Percentiles rank a stretch among this genome's conserved stretches.
Conservation (phyloP, 2,888 invertebrate species). For the Geophilus truncorum region DNA sequence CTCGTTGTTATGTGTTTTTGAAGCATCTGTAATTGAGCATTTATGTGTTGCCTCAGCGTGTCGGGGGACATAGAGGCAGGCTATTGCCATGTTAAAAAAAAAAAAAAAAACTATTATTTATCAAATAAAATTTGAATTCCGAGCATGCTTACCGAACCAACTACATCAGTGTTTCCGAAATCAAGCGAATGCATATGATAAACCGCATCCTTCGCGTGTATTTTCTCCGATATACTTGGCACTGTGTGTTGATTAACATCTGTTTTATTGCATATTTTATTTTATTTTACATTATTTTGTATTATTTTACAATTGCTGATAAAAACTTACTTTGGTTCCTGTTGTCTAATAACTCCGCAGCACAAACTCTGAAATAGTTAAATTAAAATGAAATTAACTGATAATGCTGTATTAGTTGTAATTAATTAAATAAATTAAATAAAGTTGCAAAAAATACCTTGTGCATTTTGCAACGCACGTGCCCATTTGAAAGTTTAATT, state of each 20-base stretch:
- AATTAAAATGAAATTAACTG: no score
- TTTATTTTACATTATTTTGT: no score
- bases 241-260: no score
- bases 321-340: not conserved
- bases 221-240: no score
- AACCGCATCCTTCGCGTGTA: not conserved
- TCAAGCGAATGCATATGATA: not conserved
- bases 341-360: not conserved
- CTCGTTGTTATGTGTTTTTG: not conserved
- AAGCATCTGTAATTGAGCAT: not conserved
- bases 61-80: not conserved
- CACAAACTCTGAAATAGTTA: conserved; percentile 5
- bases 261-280: no score
- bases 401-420: no score
- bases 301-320: not conserved
- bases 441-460: not conserved
- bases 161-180: not conserved
- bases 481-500: not conserved
- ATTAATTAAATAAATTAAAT: not conserved
- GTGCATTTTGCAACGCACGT: not conserved
- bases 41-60: not conserved
- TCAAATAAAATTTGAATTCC: not conserved
- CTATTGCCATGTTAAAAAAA: not conserved
- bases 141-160: not conserved
- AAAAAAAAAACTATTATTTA: no score